phyloP scores from a whole-genome alignment of 2,888 invertebrate genomes.

The Microplitis manilae region DNA sequence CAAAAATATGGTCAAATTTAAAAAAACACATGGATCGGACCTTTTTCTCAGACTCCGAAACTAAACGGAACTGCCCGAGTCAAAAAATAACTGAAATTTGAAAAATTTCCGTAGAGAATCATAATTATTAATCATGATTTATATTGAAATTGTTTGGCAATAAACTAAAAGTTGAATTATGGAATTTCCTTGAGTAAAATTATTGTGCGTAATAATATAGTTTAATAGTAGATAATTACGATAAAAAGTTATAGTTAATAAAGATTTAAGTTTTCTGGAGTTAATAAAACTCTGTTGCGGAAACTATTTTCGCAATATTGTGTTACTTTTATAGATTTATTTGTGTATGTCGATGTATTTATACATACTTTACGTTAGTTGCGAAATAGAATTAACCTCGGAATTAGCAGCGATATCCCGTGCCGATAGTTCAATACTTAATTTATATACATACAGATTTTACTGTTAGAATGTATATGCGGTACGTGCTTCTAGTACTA shows the following conservation, averaged over 20 bases:
- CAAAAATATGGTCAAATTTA: no score
- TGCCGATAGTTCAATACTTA: conserved; percentile 44
- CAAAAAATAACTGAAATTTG: no score
- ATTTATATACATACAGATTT: conserved; percentile 40
- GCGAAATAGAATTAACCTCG: conserved; percentile 50
- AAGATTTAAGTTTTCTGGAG: background rate
- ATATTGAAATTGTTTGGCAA: background rate
- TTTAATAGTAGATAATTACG: background rate
- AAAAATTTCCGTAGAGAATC: background rate
- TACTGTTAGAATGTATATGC: conserved; percentile 32
- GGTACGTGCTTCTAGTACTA: conserved; percentile 68
- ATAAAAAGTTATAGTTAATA: conserved; percentile 4
- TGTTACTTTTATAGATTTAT: conserved; percentile 9
- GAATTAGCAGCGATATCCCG: conserved; percentile 54
- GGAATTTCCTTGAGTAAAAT: background rate
- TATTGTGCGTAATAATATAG: background rate
- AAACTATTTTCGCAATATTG: conserved; percentile 46
- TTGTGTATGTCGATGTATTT: background rate
- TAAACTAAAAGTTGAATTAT: background rate
- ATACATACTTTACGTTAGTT: conserved; percentile 15
- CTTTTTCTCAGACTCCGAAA: no score
- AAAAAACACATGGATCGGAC: no score
- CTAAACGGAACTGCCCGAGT: no score
- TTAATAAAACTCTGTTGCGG: conserved; percentile 8
- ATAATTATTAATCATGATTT: background rate